A percentile compares a stretch with the other conserved stretches of the same genome.
These are phyloP conservation scores for Andricus curvator DNA, from an alignment of 2,888 invertebrate genomes.

Conservation along the genomic window DNA sequence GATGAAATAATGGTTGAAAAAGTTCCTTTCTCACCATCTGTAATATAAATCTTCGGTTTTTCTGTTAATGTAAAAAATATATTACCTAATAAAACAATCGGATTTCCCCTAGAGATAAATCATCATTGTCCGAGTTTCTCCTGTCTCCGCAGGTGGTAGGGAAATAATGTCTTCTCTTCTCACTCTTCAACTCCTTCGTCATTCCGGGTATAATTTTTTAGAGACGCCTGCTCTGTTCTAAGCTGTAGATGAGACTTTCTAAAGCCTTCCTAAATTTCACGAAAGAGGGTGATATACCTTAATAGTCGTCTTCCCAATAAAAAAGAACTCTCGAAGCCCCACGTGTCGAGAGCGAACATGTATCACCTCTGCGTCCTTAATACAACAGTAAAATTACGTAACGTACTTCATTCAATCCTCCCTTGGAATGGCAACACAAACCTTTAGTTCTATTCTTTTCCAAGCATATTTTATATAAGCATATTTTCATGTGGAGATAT, in stretches of 20 bases:
- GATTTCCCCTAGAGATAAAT: constrained; percentile 55
- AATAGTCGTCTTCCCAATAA: not conserved
- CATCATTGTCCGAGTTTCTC: constrained; percentile 53
- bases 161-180: constrained; percentile 43
- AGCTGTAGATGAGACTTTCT: constrained; percentile 64
- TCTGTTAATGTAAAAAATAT: not conserved
- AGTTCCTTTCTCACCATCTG: not conserved
- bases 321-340: not conserved
- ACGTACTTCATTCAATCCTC: not conserved
- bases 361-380: not conserved
- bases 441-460: not conserved
- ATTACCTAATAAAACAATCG: constrained; percentile 45
- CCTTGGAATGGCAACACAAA: not conserved
- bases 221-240: constrained; percentile 58
- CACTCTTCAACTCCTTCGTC: constrained; percentile 20
- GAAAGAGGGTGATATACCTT: constrained; percentile 27
- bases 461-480: too few species aligned
- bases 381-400: not conserved
- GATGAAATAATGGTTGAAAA: too few species aligned
- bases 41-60: constrained; percentile 2
- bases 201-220: constrained; percentile 59
- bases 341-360: not conserved
- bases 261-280: constrained; percentile 63
- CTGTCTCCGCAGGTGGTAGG: constrained; percentile 38
- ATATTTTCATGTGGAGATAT: too few species aligned